Base-by-base conservation (phyloP, 2,888 invertebrate genomes). In the Tenthredo livida region DNA sequence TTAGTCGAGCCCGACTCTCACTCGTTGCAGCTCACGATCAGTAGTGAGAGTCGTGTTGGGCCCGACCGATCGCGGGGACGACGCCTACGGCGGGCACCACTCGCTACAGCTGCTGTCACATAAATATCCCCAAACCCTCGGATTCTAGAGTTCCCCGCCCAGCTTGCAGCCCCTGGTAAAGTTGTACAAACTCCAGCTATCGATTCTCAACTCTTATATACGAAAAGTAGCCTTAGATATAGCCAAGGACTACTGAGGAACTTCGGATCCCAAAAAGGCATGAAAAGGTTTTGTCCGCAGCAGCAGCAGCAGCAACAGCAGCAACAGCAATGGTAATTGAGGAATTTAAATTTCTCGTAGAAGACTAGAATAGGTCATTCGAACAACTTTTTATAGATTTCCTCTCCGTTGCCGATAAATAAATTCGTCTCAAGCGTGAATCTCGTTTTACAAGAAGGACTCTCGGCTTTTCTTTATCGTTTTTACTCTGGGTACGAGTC, bases 31-130 rank as follows among this genome's bases (percentile, higher is more conserved):
- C 1, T 25, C 43, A 61, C 33, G 29, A 21, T 9, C 67, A 83
- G 83, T 83, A 70, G 83, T 83, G 47, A 83, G 83, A 83, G 67
- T 25, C 83, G 83, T 50, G 70, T 70, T 70, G 83, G 83, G 83
- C 83, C 83, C 83, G 83, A 80, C 80, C 80, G 61, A 80, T 61
- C 84, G 37, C 47, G 17, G 75, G 84, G 82, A 85, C 70, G 72
- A 85, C 80, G 78, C 72, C 80, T 50, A 80, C 67, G 58, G 72
- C 85, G 80, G 67, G 50, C 47, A 40, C 54, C 87, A 87, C 88
- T 88, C 90, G 90, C 87, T 91, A 90, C 91, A 92, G 91, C 91
- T 90, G 91, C 92, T 91, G 91, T 92, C 92, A 92, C 92, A 92
- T 92, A 92, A 92, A 92, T 92, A 92, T 92, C 91, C 90, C 86